Evolutionary conservation across 2,888 invertebrate genomes (phyloP), one percentile per base, ranked within the genome.

Genomic region (Ormyrus rosae): DNA sequence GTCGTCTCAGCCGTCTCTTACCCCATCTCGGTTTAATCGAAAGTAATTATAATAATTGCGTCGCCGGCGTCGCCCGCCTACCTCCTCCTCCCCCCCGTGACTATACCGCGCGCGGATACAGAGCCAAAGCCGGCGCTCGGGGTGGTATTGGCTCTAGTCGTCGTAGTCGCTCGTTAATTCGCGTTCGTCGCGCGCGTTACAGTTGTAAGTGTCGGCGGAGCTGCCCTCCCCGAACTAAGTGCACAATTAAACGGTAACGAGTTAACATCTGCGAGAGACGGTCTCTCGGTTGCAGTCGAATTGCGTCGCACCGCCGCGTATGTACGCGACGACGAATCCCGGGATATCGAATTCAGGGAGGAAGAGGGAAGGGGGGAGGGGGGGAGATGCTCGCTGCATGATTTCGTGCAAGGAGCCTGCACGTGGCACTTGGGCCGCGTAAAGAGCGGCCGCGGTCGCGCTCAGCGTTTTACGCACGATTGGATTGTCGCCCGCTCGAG

Each of bases 11-110:
- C 63, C 70, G 69, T 65, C 63, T 69, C 56, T n/a, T n/a, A 51
- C 55, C 53, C 81, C 63, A 75, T 68, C 76, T 83, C 78, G 60
- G 81, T 83, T 84, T 85, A 86, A 88, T 88, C 87, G 87, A 85
- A 86, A 86, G 86, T 86, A 86, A 87, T 88, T 86, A 86, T 87
- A 88, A 88, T 86, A 87, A 87, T 88, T 87, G 85, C 84, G 85
- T 82, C 82, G 85, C 83, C 65, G 45, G n/a, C 34, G n/a, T 50
- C 60, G 74, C 56, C 45, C 69, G 48, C 8, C 60, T 67, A 9
- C 19, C 74, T 48, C 48, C 58, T 10, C 13, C 0, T 10, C 58
- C 34, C 2, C 61, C 34, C 60, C 5, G 34, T 34, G 34, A 34
- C 19, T 9, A 48, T 9, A 19, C 51, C 34, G 53, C 8, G 61